These are phyloP conservation scores for Amiota communis DNA, from an alignment of 2,888 invertebrate species.

Conservation along the genomic window DNA sequence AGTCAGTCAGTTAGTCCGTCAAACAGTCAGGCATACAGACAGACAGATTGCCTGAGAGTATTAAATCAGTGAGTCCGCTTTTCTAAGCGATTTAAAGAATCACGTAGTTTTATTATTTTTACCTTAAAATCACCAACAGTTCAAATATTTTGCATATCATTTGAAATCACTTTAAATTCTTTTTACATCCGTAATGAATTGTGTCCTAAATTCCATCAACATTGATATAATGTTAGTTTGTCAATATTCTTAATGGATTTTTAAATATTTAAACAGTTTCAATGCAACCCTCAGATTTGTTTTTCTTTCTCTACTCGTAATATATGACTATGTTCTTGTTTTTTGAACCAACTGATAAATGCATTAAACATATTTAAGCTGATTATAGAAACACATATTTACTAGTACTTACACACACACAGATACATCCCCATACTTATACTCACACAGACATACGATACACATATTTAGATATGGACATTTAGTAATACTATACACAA, in stretches of 20 bases:
- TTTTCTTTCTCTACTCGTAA: conserved; percentile 21
- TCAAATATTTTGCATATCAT: no score
- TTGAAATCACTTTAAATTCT: no score
- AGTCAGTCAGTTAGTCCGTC: conserved; percentile 23
- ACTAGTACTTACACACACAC: no score
- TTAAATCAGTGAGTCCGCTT: no score
- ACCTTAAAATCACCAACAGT: no score
- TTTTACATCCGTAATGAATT: no score
- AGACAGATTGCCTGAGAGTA: no score
- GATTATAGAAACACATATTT: conserved; percentile 12
- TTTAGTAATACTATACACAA: background rate
- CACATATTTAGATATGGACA: conserved; percentile 21
- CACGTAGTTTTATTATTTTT: no score
- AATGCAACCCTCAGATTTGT: conserved; percentile 38
- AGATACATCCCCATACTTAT: no score
- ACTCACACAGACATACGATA: background rate
- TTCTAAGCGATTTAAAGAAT: no score
- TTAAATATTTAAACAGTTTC: conserved; percentile 63
- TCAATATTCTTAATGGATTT: conserved; percentile 67
- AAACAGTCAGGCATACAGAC: background rate
- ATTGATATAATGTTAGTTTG: conserved; percentile 38
- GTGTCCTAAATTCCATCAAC: no score
- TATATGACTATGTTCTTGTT: conserved; percentile 9
- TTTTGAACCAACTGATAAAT: conserved; percentile 36
- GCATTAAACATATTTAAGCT: conserved; percentile 52